phyloP scores from a whole-genome alignment of 2,888 invertebrate genomes.

The Erebia palarica region DNA sequence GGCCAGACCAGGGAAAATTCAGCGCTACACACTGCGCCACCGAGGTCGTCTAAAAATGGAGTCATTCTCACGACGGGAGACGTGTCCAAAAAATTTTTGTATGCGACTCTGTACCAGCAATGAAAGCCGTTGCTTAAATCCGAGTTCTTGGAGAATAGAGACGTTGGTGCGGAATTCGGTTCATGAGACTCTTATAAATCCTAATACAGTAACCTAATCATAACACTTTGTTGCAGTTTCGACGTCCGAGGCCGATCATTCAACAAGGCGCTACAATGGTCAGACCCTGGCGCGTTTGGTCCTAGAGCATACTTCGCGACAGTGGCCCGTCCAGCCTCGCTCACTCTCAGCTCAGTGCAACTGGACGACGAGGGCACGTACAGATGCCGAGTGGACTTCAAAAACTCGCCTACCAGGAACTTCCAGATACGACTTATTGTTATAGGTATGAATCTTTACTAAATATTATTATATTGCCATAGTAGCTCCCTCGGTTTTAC shows the following conservation, averaged over 20 bases:
- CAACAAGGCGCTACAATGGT: slow-evolving; percentile 92
- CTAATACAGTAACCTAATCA: too few species aligned
- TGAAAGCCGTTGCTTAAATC: too few species aligned
- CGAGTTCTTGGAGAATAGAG: too few species aligned
- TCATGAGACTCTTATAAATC: too few species aligned
- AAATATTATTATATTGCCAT: slow-evolving; percentile 79
- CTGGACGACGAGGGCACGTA: slow-evolving; percentile 93
- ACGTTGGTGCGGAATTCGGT: too few species aligned
- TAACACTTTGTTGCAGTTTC: slow-evolving; percentile 84
- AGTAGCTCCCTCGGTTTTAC: slow-evolving; percentile 89
- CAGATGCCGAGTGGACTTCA: slow-evolving; percentile 94
- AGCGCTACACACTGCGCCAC: too few species aligned
- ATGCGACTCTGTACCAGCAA: too few species aligned
- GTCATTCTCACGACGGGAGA: too few species aligned
- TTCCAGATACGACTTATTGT: slow-evolving; percentile 94
- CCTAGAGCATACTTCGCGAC: slow-evolving; percentile 93
- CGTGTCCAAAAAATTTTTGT: too few species aligned
- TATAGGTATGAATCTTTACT: slow-evolving; percentile 86
- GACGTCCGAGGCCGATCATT: slow-evolving; percentile 92
- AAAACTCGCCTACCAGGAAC: slow-evolving; percentile 93
- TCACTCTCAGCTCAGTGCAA: slow-evolving; percentile 92
- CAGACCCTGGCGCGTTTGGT: slow-evolving; percentile 91
- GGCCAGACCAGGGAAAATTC: too few species aligned
- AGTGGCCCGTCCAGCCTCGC: slow-evolving; percentile 89
- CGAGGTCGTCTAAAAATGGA: too few species aligned